phyloP scores from a whole-genome alignment of 2,888 invertebrate genomes.

The Synanthedon tipuliformis region DNA sequence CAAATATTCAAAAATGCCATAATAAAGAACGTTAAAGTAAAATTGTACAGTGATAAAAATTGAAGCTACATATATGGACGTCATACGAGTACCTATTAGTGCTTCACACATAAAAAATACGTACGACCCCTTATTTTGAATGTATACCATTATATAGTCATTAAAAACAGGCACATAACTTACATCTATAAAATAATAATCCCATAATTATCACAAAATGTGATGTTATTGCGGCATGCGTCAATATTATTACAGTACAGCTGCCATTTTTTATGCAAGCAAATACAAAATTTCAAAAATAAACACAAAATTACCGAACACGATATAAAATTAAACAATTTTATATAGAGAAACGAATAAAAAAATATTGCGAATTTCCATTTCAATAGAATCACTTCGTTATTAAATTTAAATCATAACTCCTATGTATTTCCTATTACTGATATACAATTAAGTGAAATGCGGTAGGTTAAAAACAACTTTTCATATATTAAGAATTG shows the following conservation, averaged over 20 bases:
- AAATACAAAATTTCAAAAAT: constrained; percentile 12
- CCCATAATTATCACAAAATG: constrained; percentile 47
- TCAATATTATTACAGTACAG: constrained; percentile 1
- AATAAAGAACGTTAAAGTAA: constrained; percentile 27
- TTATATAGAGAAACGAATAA: constrained; percentile 25
- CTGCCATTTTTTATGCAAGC: constrained; percentile 12
- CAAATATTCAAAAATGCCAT: constrained; percentile 61
- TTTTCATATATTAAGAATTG: constrained; percentile 19
- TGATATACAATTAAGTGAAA: constrained; percentile 51
- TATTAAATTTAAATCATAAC: constrained; percentile 35
- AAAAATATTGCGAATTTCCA: constrained; percentile 51
- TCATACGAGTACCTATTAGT: constrained; percentile 8
- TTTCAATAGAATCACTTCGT: constrained; percentile 8
- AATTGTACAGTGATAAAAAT: constrained; percentile 52
- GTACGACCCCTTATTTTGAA: background rate
- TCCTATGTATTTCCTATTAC: constrained; percentile 32
- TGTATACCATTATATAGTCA: background rate
- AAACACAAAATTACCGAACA: constrained; percentile 14
- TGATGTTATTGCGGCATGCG: constrained; percentile 38
- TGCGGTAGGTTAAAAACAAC: constrained; percentile 16
- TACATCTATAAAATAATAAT: constrained; percentile 43
- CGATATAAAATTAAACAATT: constrained; percentile 26
- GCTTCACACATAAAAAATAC: background rate
- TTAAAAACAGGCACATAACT: constrained; percentile 50
- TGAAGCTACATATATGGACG: constrained; percentile 32